Base-by-base conservation (phyloP, 2,888 invertebrate genomes). In the Cremastinae sp. region DNA sequence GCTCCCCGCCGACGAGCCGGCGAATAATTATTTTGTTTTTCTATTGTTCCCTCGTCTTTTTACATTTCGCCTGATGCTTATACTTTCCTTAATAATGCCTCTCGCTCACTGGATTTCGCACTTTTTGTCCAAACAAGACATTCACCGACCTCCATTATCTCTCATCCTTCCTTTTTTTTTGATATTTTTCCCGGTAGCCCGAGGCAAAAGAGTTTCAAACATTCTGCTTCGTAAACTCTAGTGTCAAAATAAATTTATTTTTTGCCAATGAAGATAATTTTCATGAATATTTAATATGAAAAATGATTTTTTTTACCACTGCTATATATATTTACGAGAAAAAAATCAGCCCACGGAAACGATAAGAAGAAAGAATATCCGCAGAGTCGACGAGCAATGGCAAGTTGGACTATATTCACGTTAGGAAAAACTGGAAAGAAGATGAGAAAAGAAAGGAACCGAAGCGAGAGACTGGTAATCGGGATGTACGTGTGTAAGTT, bases 401-500 rank as follows among this genome's bases (percentile, higher is more conserved):
- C 64, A 43, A 61, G 73, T 76, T 79, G 71, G 2, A 2, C 12
- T 78, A 78, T 78, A 81, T 78, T 77, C 70, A 36, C 20, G 78
- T 65, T 77, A 68, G 77, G 74, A 43, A 36, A 41, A 34, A 62
- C 59, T 74, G 62, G 64, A 59, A 54, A 45, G 56, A 74, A 69
- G 64, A 66, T 56, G 62, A 69, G 49, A 53, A 47, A 59, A 51
- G 72, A 79, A 75, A 66, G 75, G 58, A 74, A 66, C 75, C 69
- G 43, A 79, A 54, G 78, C 72, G 70, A 81, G 78, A 28, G 2
- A 74, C 80, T 81, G 79, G 85, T 83, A 86, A 87, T 87, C 86
- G 84, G 84, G 83, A 87, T 83, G 84, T 85, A 86, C 87, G 86
- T 59, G 41, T 70, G 34, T 49, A 14, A 38, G 16, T 16, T 56